phyloP scores from a whole-genome alignment of 1,140 invertebrate genomes.

The Pollicipes pollicipes region DNA sequence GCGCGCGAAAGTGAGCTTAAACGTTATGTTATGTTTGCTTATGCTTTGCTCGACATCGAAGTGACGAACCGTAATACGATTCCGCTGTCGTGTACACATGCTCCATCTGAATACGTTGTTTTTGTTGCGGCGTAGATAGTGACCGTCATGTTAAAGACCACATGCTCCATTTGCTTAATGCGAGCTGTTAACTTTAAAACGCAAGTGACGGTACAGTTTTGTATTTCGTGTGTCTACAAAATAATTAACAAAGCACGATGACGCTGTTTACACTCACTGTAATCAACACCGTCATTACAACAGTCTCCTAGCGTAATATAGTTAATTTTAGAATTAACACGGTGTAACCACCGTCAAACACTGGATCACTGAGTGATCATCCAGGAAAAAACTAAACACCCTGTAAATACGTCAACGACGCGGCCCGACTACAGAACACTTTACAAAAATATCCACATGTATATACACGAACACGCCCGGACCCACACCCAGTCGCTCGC shows the following conservation, averaged over 20 bases:
- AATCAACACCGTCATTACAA: not conserved
- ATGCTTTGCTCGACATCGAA: too few relatives aligned
- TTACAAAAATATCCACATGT: conserved; percentile 2
- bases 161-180: too few relatives aligned
- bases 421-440: not conserved
- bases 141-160: too few relatives aligned
- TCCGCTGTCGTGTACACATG: too few relatives aligned
- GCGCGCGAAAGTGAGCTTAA: too few relatives aligned
- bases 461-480: not conserved
- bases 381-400: not conserved
- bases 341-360: not conserved
- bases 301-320: not conserved
- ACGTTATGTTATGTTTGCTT: too few relatives aligned
- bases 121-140: too few relatives aligned
- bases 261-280: not conserved
- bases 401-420: not conserved
- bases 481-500: not conserved
- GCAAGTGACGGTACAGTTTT: not conserved
- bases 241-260: conserved; percentile 1
- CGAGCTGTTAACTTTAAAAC: too few relatives aligned
- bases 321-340: conserved; percentile 2
- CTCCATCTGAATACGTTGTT: too few relatives aligned
- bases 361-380: not conserved
- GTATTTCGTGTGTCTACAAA: conserved; percentile 2
- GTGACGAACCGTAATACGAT: too few relatives aligned